Percentiles rank a stretch among this genome's conserved stretches.
These are phyloP conservation scores for Oplegnathus fasciatus DNA, from an alignment of 2,113 vertebrate genomes.

Conservation along the genomic window DNA sequence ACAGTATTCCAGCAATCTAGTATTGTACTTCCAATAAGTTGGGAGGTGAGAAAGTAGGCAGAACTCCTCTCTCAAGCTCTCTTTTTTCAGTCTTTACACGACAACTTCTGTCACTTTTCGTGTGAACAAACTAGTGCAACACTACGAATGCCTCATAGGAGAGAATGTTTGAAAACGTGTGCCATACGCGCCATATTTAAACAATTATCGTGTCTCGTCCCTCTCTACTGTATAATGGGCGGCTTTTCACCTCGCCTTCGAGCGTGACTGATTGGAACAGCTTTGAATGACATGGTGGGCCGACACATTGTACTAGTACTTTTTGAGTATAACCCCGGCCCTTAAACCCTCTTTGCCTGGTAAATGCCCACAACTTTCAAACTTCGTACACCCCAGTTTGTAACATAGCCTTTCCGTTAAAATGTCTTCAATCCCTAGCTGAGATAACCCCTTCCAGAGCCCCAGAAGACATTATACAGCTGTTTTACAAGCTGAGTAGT, in stretches of 20 bases:
- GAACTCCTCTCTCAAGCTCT: not conserved
- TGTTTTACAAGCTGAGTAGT: not conserved
- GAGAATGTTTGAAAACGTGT: not conserved
- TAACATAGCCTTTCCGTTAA: not conserved
- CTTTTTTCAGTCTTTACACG: not conserved
- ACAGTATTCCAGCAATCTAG: not conserved
- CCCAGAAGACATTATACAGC: not conserved
- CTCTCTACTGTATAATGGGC: not conserved
- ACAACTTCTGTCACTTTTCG: not conserved
- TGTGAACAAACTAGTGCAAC: not conserved
- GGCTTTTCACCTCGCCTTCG: not conserved
- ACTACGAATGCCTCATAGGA: not conserved
- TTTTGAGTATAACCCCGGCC: not conserved
- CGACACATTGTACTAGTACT: not conserved
- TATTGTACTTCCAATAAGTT: not conserved
- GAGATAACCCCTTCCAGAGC: not conserved
- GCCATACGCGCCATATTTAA: not conserved
- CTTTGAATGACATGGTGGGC: not conserved
- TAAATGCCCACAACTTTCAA: not conserved
- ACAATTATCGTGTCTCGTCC: not conserved
- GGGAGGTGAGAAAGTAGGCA: not conserved
- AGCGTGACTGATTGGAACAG: too few species aligned
- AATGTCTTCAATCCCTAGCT: not conserved
- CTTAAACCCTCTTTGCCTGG: not conserved
- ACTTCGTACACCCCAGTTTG: not conserved